Conservation (phyloP, 1,140 invertebrate species). For the Drosophila virilis region DNA sequence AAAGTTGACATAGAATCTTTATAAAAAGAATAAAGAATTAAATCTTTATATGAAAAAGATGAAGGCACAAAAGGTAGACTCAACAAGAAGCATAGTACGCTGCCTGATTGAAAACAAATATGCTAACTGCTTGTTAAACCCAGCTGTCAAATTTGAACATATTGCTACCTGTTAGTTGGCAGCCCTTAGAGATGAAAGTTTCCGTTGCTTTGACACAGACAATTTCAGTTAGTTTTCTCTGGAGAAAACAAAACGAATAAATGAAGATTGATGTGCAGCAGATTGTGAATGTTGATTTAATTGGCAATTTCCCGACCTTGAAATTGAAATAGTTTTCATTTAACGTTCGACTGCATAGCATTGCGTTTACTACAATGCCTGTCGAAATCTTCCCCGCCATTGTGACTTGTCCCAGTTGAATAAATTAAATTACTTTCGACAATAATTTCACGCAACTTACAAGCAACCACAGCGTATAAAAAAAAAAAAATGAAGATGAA, state of each 20-base stretch:
- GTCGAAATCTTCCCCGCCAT: no score
- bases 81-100: no score
- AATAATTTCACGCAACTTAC: conserved; percentile 55
- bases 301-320: conserved; percentile 32
- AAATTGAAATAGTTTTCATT: conserved; percentile 29
- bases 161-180: neutral
- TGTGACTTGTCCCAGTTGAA: conserved; percentile 10
- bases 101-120: no score
- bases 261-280: conserved; percentile 28
- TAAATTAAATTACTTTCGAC: conserved; percentile 66
- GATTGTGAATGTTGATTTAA: conserved; percentile 19
- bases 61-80: no score
- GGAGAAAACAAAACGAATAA: conserved; percentile 3
- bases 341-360: conserved; percentile 10
- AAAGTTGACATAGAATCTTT: no score
- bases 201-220: neutral
- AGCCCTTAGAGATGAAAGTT: neutral
- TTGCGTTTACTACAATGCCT: neutral
- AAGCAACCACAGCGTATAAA: conserved; percentile 8
- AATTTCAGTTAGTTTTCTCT: neutral
- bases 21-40: no score
- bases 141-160: no score
- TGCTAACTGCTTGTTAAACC: no score
- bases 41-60: no score
- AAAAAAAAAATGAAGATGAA: neutral